Evolutionary conservation across 2,888 invertebrate species (phyloP).

Genomic region (Pyrochroa serraticornis): DNA sequence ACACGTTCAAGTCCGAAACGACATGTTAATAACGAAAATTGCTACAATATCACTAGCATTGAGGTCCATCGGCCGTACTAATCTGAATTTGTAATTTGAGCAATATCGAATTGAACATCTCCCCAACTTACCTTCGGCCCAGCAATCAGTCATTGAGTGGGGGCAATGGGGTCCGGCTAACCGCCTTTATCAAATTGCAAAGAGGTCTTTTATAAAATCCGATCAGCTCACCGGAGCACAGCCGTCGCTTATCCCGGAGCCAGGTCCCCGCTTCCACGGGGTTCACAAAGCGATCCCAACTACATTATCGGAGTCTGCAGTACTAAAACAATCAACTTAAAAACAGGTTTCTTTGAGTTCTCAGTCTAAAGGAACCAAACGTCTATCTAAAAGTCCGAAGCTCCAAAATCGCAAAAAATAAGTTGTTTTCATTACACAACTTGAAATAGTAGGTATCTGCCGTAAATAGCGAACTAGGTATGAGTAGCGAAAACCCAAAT

Average conservation of each 20-base stretch:
- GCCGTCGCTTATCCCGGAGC: slow-evolving; percentile 50
- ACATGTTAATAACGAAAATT: slow-evolving; percentile 13
- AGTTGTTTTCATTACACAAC: no score
- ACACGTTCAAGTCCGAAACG: no score
- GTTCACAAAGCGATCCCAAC: slow-evolving; percentile 38
- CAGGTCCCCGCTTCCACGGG: slow-evolving; percentile 28
- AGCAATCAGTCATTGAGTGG: slow-evolving; percentile 47
- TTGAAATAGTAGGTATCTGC: no score
- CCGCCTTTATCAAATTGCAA: slow-evolving; percentile 57
- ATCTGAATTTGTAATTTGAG: slow-evolving; percentile 52
- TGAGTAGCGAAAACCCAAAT: no score
- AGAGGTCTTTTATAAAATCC: slow-evolving; percentile 56
- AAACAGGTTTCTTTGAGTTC: not conserved
- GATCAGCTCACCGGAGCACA: slow-evolving; percentile 52
- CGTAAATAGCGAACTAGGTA: no score
- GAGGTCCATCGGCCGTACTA: slow-evolving; percentile 41
- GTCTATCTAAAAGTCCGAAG: no score
- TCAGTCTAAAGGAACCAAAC: no score
- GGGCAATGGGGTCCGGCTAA: slow-evolving; percentile 52
- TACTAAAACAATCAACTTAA: not conserved
- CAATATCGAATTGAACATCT: slow-evolving; percentile 49
- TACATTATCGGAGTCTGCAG: slow-evolving; percentile 35
- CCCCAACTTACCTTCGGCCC: slow-evolving; percentile 42
- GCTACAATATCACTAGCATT: slow-evolving; percentile 23
- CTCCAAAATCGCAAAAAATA: no score